phyloP scores from a whole-genome alignment of 2,797 vertebrate species.

The Percopsis omiscomaycus region DNA sequence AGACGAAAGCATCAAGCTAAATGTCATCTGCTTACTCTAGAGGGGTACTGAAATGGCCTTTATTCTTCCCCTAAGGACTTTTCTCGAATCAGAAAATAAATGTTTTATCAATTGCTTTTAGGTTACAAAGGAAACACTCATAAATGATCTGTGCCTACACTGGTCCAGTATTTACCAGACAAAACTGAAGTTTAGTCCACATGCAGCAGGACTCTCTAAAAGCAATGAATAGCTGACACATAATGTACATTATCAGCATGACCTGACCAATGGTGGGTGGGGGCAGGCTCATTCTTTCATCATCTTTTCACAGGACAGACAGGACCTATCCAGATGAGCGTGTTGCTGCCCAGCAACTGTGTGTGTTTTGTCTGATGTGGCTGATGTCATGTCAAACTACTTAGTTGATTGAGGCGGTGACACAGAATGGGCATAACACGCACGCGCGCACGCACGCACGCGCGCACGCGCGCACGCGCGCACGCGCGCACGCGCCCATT shows the following conservation, averaged over 20 bases:
- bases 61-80: no score
- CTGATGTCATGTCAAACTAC: conserved; percentile 35
- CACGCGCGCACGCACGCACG: background rate
- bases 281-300: background rate
- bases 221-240: background rate
- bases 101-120: no score
- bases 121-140: no score
- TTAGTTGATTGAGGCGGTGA: conserved; percentile 7
- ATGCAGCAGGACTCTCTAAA: background rate
- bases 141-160: no score
- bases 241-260: background rate
- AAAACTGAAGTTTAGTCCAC: background rate
- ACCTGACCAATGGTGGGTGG: no score
- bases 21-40: no score
- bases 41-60: no score
- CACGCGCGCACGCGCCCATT: conserved; percentile 18
- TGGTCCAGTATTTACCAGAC: no score
- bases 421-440: conserved; percentile 4
- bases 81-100: no score
- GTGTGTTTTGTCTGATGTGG: background rate
- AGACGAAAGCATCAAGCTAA: no score
- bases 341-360: conserved; percentile 52
- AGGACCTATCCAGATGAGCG: conserved; percentile 15
- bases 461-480: conserved; percentile 10
- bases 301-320: conserved; percentile 18